Evolutionary conservation across 2,888 invertebrate species (phyloP).

Genomic region (Tipula unca): DNA sequence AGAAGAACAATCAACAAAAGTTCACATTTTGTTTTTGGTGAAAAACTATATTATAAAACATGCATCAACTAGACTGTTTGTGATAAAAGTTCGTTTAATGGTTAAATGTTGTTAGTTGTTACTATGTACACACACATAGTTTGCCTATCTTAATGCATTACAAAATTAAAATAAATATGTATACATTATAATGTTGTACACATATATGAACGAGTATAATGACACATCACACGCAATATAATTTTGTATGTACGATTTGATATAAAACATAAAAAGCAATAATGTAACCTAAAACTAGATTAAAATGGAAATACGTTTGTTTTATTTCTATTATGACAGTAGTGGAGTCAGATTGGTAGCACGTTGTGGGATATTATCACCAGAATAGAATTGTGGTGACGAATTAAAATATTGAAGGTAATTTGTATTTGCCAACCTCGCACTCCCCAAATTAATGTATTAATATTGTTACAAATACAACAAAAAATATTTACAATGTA

Average conservation of each 20-base stretch:
- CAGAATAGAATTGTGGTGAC: neutral
- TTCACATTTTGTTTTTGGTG: neutral
- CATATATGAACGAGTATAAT: neutral
- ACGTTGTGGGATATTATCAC: too few species aligned
- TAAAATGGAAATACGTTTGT: neutral
- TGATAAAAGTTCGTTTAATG: neutral
- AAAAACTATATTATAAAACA: slow-evolving; percentile 1
- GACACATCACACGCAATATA: neutral
- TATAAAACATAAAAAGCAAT: neutral
- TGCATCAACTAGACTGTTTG: neutral
- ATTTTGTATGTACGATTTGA: neutral
- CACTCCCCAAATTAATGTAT: neutral
- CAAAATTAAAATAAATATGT: neutral
- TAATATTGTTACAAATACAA: too few species aligned
- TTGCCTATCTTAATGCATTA: neutral
- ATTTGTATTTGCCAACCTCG: neutral
- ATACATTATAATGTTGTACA: neutral
- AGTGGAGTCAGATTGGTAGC: neutral
- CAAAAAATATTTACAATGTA: neutral
- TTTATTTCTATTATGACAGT: neutral
- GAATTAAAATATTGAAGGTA: neutral
- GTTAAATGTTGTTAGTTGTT: neutral
- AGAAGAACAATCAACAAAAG: neutral
- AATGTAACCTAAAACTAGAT: neutral
- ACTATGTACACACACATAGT: neutral